A percentile compares a stretch with the other conserved stretches of the same genome.
Conservation (phyloP, 2,888 invertebrate genomes). For the Apotomis turbidana region DNA sequence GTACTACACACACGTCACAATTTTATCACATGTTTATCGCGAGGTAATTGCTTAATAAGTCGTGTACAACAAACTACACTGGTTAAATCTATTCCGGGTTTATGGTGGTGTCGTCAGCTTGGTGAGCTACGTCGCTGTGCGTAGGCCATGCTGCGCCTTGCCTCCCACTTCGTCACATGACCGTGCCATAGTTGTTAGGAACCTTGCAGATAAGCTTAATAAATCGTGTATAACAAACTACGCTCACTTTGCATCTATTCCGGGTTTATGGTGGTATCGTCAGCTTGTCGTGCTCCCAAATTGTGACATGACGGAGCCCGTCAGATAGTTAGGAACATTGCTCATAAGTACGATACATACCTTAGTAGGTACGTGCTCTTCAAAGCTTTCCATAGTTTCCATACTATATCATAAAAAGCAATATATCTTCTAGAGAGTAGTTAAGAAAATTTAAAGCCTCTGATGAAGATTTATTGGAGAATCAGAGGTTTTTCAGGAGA, state of each 20-base stretch:
- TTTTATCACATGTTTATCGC: not conserved
- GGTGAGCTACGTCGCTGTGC: constrained; percentile 18
- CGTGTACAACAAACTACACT: constrained; percentile 6
- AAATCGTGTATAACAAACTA: not conserved
- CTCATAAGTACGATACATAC: too few species aligned
- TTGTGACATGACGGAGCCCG: too few species aligned
- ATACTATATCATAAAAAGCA: too few species aligned
- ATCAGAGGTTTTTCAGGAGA: too few species aligned
- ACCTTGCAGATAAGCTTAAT: constrained; percentile 41
- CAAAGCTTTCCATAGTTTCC: too few species aligned
- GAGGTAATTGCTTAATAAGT: constrained; percentile 5
- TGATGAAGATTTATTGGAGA: too few species aligned
- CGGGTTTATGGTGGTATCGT: not conserved
- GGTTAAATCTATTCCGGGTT: constrained; percentile 19
- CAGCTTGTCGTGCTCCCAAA: not conserved
- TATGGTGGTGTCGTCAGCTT: not conserved
- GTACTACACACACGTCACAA: not conserved
- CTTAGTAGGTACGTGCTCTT: too few species aligned
- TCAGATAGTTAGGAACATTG: too few species aligned
- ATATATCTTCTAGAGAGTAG: too few species aligned
- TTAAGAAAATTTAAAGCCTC: too few species aligned
- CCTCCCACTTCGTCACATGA: constrained; percentile 74
- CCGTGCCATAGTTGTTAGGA: constrained; percentile 50
- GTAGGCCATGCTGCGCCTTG: constrained; percentile 40
- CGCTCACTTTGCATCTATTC: constrained; percentile 12